Conservation (phyloP, 2,797 vertebrate genomes). For the Enteromius paludinosus region DNA sequence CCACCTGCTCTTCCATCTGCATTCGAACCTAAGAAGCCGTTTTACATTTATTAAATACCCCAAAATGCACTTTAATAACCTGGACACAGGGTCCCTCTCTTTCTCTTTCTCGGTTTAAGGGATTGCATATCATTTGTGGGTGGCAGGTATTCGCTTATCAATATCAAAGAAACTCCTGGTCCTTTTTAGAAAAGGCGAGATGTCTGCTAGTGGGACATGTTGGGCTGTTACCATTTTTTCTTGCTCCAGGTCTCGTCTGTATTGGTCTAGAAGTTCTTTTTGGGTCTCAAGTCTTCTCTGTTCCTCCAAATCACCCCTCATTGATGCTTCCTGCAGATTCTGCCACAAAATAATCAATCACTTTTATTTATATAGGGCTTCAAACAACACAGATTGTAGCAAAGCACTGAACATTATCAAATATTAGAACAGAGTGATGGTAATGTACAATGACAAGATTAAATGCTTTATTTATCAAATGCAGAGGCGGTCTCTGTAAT, state of each 20-base stretch:
- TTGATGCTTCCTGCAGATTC: constrained; percentile 89
- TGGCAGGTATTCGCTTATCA: background rate
- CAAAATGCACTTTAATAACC: background rate
- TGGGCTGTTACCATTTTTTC: constrained; percentile 76
- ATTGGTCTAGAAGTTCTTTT: constrained; percentile 88
- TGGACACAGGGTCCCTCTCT: background rate
- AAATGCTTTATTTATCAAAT: too few species aligned
- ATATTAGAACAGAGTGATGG: too few species aligned
- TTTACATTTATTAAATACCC: background rate
- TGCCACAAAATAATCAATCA: constrained; percentile 60
- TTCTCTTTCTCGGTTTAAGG: background rate
- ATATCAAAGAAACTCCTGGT: background rate
- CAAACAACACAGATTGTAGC: too few species aligned
- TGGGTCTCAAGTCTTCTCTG: constrained; percentile 87
- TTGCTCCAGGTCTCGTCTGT: constrained; percentile 88
- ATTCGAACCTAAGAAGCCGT: constrained; percentile 83
- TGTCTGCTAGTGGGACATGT: background rate
- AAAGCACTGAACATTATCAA: too few species aligned
- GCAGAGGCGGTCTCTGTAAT: too few species aligned
- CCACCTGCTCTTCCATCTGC: constrained; percentile 94
- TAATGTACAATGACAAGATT: too few species aligned
- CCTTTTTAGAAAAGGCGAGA: background rate
- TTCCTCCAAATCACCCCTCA: constrained; percentile 87
- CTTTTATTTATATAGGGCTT: too few species aligned
- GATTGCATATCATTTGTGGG: background rate